Evolutionary conservation across 2,888 invertebrate genomes (phyloP).

Genomic region (Fragum fragum): DNA sequence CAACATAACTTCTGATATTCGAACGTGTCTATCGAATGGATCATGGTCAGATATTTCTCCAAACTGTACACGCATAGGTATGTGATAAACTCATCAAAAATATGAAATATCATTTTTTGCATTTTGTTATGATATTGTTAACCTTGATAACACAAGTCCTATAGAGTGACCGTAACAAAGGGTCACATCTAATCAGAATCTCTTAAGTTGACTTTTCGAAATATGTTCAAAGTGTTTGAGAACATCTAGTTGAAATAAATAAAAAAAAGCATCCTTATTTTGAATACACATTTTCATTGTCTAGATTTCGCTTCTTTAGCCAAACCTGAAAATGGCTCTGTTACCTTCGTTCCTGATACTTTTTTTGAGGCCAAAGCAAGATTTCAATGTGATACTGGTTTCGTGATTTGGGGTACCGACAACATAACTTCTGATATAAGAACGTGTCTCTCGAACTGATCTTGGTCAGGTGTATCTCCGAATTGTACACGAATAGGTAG

Average conservation of each 20-base stretch:
- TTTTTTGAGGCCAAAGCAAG: not conserved
- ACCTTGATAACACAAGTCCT: too few species aligned
- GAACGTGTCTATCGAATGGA: not conserved
- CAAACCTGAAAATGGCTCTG: not conserved
- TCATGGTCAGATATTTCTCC: conserved; percentile 2
- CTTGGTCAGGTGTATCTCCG: not conserved
- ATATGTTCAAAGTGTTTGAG: too few species aligned
- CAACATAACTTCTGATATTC: not conserved
- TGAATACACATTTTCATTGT: too few species aligned
- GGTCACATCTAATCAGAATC: too few species aligned
- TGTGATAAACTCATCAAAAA: too few species aligned
- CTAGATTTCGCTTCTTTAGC: not conserved
- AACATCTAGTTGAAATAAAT: too few species aligned
- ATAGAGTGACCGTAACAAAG: too few species aligned
- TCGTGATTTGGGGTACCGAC: not conserved
- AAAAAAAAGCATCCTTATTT: too few species aligned
- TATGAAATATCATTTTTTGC: too few species aligned
- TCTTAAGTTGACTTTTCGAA: too few species aligned
- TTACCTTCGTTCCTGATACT: not conserved
- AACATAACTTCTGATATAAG: not conserved
- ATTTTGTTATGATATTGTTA: too few species aligned
- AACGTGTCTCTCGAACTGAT: not conserved
- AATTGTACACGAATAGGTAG: conserved; percentile 4
- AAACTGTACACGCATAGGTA: not conserved
- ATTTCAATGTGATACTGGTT: not conserved